Percentiles rank a stretch among this genome's conserved stretches.
phyloP scores from a whole-genome alignment of 2,113 vertebrate species.

The Montifringilla adamsi region DNA sequence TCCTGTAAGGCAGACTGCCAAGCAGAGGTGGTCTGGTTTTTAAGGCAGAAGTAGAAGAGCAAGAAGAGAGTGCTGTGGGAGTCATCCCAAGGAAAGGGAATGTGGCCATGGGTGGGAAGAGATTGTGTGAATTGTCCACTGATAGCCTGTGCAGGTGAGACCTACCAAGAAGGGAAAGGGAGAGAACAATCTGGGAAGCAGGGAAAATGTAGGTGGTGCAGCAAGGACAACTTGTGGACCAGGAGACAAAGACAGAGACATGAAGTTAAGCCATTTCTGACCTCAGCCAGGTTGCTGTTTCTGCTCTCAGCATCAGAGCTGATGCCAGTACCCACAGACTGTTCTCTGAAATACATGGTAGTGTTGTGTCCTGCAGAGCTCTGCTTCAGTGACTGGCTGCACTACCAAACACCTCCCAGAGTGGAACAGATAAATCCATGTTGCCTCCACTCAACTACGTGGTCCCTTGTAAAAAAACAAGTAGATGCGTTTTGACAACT shows the following conservation, averaged over 20 bases:
- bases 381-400: background rate
- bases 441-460: accelerated
- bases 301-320: background rate
- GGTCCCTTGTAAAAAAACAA: background rate
- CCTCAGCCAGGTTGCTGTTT: background rate
- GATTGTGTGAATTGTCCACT: background rate
- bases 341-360: background rate
- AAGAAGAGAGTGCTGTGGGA: background rate
- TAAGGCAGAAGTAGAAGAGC: background rate
- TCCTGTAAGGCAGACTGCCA: background rate
- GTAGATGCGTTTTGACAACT: background rate
- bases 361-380: background rate
- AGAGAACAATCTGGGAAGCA: background rate
- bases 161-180: background rate
- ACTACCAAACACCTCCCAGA: background rate
- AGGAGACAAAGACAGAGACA: background rate
- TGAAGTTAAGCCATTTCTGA: background rate
- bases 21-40: background rate
- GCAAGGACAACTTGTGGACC: background rate
- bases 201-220: background rate
- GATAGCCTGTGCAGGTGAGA: background rate
- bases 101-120: background rate
- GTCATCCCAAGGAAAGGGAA: background rate
- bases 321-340: background rate
- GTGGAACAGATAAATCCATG: background rate